Percentiles rank a stretch among this genome's conserved stretches.
Conservation (phyloP, 2,888 invertebrate species). For the Agrotis puta region DNA sequence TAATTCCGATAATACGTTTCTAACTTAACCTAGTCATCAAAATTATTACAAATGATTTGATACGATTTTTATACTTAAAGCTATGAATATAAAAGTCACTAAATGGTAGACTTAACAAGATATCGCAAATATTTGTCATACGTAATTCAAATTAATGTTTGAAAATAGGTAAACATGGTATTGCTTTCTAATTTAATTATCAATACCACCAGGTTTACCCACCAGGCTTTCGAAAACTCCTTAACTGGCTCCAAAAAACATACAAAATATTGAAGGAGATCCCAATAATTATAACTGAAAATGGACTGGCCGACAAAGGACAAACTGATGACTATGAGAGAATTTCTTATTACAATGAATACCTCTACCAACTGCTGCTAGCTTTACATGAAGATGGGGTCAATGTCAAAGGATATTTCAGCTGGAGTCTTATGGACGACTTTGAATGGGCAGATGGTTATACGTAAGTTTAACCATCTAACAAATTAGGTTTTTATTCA, state of each 20-base stretch:
- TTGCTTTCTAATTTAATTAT: no score
- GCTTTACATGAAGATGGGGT: constrained; percentile 74
- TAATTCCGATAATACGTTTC: no score
- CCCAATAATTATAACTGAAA: constrained; percentile 88
- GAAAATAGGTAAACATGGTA: not conserved
- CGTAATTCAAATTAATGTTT: no score
- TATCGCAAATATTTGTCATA: not conserved
- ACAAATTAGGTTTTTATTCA: no score
- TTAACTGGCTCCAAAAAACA: constrained; percentile 92
- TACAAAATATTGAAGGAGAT: constrained; percentile 87
- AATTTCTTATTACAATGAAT: constrained; percentile 83
- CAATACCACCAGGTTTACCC: constrained; percentile 93
- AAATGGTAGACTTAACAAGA: not conserved
- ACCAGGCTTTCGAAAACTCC: constrained; percentile 91
- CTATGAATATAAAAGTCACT: no score
- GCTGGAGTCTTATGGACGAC: constrained; percentile 60
- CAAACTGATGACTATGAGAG: constrained; percentile 74
- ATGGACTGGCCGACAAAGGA: constrained; percentile 85
- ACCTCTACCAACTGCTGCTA: constrained; percentile 71
- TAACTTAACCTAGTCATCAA: no score
- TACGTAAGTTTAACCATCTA: constrained; percentile 29
- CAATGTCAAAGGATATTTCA: constrained; percentile 83
- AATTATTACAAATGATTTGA: no score
- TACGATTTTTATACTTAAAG: no score
- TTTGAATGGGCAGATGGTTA: constrained; percentile 80